phyloP scores from a whole-genome alignment of 2,113 vertebrate species.

The Apaloderma vittatum region DNA sequence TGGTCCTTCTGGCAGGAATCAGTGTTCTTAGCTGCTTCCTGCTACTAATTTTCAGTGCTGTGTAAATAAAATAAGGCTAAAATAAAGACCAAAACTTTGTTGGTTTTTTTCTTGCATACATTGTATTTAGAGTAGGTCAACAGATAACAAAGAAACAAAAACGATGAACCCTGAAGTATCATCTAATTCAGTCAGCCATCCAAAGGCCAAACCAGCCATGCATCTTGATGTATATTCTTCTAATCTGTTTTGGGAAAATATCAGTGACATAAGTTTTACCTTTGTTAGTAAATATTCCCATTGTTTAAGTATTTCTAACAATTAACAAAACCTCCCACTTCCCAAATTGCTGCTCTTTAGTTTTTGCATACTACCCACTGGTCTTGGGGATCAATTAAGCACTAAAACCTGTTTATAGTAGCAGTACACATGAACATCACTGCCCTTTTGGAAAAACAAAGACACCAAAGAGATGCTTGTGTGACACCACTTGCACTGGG shows the following conservation, averaged over 20 bases:
- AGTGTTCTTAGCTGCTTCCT: background rate
- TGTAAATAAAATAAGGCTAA: background rate
- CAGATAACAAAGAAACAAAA: background rate
- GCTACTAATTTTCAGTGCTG: background rate
- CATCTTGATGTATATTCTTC: background rate
- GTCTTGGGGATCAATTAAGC: background rate
- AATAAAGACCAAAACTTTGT: background rate
- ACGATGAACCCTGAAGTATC: background rate
- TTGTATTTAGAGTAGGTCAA: background rate
- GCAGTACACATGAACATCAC: background rate
- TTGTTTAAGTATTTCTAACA: background rate
- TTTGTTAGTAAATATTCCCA: background rate
- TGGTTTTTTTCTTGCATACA: background rate
- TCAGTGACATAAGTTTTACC: background rate
- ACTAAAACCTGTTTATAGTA: background rate
- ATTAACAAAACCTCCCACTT: background rate
- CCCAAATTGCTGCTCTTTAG: background rate
- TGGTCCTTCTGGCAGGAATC: background rate
- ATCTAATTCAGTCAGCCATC: background rate
- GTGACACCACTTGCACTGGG: background rate
- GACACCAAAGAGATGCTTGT: background rate
- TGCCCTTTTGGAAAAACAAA: background rate
- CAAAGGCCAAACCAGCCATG: background rate
- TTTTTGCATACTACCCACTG: background rate
- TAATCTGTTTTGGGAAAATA: background rate